phyloP scores from a whole-genome alignment of 23 tunicate species.

The Aplidium turbinatum region DNA sequence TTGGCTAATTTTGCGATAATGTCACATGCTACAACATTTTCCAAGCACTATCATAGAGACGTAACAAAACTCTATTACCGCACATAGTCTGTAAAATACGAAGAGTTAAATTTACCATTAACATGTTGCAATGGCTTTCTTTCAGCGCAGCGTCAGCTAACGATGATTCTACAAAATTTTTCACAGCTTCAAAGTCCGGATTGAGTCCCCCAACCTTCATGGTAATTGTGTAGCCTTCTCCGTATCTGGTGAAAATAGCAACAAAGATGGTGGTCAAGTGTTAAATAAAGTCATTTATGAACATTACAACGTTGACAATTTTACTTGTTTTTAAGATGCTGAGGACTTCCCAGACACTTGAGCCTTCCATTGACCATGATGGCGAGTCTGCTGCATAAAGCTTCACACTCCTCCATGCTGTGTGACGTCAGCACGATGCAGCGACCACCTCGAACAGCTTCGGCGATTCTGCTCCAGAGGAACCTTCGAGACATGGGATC shows the following conservation, averaged over 20 bases:
- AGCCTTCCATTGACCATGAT: conserved; percentile 97
- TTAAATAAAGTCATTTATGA: no score
- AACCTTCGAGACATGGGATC: conserved; percentile 93
- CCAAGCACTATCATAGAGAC: no score
- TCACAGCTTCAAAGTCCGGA: conserved; percentile 42
- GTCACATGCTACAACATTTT: no score
- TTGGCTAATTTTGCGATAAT: no score
- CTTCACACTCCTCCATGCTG: conserved; percentile 99
- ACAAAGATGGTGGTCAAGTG: no score
- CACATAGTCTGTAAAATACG: no score
- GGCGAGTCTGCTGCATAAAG: conserved; percentile 86
- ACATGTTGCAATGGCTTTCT: conserved; percentile 86
- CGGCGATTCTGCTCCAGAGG: conserved; percentile 82
- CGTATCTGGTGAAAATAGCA: conserved; percentile 71
- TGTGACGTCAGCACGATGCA: conserved; percentile 95
- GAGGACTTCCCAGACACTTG: conserved; percentile 89
- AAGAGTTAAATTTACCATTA: conserved; percentile 55
- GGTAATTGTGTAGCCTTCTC: conserved; percentile 89
- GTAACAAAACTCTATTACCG: no score
- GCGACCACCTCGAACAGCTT: conserved; percentile 72
- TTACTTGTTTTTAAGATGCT: conserved; percentile 84
- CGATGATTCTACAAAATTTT: conserved; percentile 32
- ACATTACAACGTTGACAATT: no score
- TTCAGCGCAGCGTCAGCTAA: conserved; percentile 58
- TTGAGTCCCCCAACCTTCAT: conserved; percentile 58